A percentile compares a stretch with the other conserved stretches of the same genome.
Evolutionary conservation across 2,113 vertebrate genomes (phyloP).

Genomic region (Nycticebus coucang): DNA sequence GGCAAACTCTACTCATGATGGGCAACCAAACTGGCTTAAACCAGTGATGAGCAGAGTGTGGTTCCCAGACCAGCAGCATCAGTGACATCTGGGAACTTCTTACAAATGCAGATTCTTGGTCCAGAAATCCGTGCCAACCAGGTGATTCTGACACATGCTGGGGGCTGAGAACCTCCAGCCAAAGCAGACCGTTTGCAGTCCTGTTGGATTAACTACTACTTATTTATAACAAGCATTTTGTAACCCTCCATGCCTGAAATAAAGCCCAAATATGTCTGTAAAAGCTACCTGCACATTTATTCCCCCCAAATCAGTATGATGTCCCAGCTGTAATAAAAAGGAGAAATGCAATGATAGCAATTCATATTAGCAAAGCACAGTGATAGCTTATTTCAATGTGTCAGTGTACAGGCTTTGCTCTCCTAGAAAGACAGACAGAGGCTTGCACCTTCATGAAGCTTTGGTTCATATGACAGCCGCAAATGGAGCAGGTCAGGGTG

Average conservation of each 20-base stretch:
- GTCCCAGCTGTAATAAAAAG: neutral
- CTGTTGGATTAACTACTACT: neutral
- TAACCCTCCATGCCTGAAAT: neutral
- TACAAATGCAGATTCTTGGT: neutral
- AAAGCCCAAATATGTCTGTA: neutral
- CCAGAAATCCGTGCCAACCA: no score
- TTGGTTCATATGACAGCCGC: neutral
- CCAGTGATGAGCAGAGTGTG: neutral
- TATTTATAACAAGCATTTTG: neutral
- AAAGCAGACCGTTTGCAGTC: fast-evolving
- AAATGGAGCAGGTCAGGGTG: neutral
- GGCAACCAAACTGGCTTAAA: neutral
- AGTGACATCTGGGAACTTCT: neutral
- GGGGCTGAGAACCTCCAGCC: neutral
- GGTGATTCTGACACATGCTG: neutral
- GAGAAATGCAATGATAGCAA: neutral
- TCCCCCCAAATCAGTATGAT: neutral
- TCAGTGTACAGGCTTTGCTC: fast-evolving
- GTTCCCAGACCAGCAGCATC: neutral
- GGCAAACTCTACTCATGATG: neutral
- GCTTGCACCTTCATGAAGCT: no score
- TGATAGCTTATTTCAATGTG: fast-evolving
- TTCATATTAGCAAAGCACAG: no score
- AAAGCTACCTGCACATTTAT: neutral
- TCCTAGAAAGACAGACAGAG: neutral